Base-by-base conservation (phyloP, 1,140 invertebrate genomes). In the Brachionus asplanchnoidis region DNA sequence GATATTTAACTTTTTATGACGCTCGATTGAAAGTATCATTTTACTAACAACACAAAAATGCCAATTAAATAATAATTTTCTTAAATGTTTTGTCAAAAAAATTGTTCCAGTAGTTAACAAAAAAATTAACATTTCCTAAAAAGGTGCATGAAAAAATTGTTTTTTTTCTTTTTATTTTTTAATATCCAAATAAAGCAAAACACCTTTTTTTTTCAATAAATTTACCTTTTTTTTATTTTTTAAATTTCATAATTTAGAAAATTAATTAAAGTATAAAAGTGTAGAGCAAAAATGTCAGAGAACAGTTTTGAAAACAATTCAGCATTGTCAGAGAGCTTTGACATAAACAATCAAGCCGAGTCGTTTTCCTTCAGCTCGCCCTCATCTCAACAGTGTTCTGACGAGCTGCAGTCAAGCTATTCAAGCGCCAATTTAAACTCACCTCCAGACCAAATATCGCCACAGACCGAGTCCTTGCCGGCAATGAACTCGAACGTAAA, bases 291-390 rank as follows among this genome's bases (percentile, higher is more conserved):
- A 73, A 73, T 73, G 68, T 73, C 68, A 73, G 68, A 73, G 42
- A 73, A 73, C 23, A 73, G 68, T 42, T 73, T 73, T 73, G 68
- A 73, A 20, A 73, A 73, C 44, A 73, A 73, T 73, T 73, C 68
- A 73, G 44, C 68, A 73, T 73, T 73, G 40, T 73, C 68, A 40
- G 68, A 73, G n/a, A 73, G 68, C 17, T 73, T 42, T 73, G 68
- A 73, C 0, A 73, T 73, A 46, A 73, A 73, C 40, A 17, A 73
- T 42, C 68, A 73, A 73, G 36, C 36, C 36, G 68, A 73, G n/a
- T 73, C 68, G 8, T 73, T 73, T 73, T 73, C 68, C 20, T 42
- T 73, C 14, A 73, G 68, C 40, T 73, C 68, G 20, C 68, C 68
- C 17, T 73, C 68, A 9, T 73, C 68, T 11, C 68, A 73, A 23